Evolutionary conservation across 2,797 vertebrate genomes (phyloP).

Genomic region (Cacajao melanocephalus): DNA sequence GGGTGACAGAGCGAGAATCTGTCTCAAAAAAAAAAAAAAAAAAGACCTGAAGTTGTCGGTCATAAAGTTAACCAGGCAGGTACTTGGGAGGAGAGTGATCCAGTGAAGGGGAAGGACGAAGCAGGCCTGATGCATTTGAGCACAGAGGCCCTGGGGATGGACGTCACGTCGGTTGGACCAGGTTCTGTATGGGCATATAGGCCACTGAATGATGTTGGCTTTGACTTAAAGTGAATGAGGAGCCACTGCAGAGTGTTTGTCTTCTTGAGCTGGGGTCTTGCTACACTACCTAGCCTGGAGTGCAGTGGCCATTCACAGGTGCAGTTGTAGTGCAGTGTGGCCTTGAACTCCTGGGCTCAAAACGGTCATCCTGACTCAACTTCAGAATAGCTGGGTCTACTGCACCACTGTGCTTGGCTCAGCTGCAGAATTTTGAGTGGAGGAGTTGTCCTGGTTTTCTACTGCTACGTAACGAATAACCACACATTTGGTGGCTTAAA

Average conservation of each 20-base stretch:
- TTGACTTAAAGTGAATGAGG: not conserved
- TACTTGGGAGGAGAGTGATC: not conserved
- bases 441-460: too few species aligned
- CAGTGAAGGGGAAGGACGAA: fast-evolving
- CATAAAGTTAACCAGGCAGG: not conserved
- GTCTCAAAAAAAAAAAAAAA: too few species aligned
- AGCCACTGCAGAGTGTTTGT: not conserved
- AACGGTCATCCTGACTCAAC: not conserved
- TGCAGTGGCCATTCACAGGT: not conserved
- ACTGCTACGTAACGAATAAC: not conserved
- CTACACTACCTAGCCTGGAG: not conserved
- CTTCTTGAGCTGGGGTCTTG: not conserved
- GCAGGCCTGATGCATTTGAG: not conserved
- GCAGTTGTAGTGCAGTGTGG: not conserved
- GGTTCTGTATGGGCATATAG: fast-evolving
- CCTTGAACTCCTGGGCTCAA: not conserved
- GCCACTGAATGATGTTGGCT: not conserved
- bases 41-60: not conserved
- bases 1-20: not conserved
- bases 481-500: not conserved
- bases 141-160: fast-evolving
- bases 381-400: not conserved
- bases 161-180: too few species aligned
- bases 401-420: not conserved
- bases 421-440: not conserved